Base-by-base conservation (phyloP, 2,113 vertebrate genomes). In the Nicator chloris region DNA sequence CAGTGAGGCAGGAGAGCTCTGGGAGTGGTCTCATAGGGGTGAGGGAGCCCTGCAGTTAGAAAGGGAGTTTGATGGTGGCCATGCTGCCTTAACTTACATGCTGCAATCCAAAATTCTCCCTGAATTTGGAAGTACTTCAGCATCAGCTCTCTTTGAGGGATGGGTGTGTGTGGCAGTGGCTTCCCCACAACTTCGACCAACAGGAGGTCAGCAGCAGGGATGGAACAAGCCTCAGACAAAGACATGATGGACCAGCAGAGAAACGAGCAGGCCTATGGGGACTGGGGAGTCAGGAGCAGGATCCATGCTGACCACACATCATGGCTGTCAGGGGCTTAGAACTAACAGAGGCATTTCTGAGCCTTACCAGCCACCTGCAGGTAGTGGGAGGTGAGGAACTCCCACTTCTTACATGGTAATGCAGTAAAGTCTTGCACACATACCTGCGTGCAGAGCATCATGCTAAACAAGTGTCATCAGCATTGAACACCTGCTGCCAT, bases 361-460 rank as follows among this genome's bases (percentile, higher is more conserved):
- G 51, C 68, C 21, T 37, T 35, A 57, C 13, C 37, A 65, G 61
- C 23, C 0, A 0, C 76, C 65, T 65, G 40, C 37, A 18, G 40
- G 22, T 11, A 35, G 31, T 40, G 19, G 8, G 37, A 44, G 16
- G 44, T 8, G 14, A 49, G 19, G 28, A 73, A 19, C 14, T 49
- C 27, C 24, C 42, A 40, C 27, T 28, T 39, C 14, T 33, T 39
- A 23, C 26, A 14, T 7, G 6, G n/a, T 31, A 50, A 24, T 4
- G 27, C 8, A 24, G 39, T n/a, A 2, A 51, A 63, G 59, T 37
- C 16, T 2, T 27, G 31, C 18, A 7, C 13, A 24, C 21, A 1
- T 1, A 4, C 9, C 13, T 0, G 0, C 0, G 0, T 12, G 35
- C 28, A 40, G 45, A 45, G 40, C 65, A 31, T 65, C 3, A 0